Conservation (phyloP, 2,888 invertebrate genomes). For the Nowickia ferox region DNA sequence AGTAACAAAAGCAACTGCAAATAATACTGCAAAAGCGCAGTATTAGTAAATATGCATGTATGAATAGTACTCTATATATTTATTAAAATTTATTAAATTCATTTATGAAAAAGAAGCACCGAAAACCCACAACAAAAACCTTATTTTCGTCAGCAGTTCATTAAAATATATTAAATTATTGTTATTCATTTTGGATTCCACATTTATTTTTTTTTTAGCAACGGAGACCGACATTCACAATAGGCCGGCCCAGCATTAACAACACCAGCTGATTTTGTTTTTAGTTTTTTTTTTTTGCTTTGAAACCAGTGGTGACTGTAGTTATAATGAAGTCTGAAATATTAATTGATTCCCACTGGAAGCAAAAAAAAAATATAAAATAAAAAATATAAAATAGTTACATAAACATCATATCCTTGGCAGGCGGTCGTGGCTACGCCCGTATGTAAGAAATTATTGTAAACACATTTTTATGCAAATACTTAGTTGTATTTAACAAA, state of each 20-base stretch:
- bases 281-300: not conserved
- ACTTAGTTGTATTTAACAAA: slow-evolving; percentile 40
- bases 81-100: not conserved
- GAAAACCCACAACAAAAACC: too few species aligned
- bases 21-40: not conserved
- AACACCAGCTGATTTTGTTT: slow-evolving; percentile 55
- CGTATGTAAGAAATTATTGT: slow-evolving; percentile 35
- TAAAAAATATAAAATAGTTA: not conserved
- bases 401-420: slow-evolving; percentile 17
- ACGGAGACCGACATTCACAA: not conserved
- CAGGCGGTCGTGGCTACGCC: slow-evolving; percentile 46
- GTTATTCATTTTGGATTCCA: slow-evolving; percentile 12
- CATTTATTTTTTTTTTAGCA: not conserved
- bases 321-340: slow-evolving; percentile 43
- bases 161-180: slow-evolving; percentile 51
- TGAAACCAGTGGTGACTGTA: not conserved
- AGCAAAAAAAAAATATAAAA: not conserved
- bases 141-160: slow-evolving; percentile 8
- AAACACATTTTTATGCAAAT: slow-evolving; percentile 44
- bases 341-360: slow-evolving; percentile 56
- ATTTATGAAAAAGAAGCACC: not conserved
- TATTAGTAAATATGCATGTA: not conserved
- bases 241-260: not conserved
- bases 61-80: not conserved
- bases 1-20: not conserved